phyloP scores from a whole-genome alignment of 53 echinoderm and acorn worm species.

The Echinarachnius parma region DNA sequence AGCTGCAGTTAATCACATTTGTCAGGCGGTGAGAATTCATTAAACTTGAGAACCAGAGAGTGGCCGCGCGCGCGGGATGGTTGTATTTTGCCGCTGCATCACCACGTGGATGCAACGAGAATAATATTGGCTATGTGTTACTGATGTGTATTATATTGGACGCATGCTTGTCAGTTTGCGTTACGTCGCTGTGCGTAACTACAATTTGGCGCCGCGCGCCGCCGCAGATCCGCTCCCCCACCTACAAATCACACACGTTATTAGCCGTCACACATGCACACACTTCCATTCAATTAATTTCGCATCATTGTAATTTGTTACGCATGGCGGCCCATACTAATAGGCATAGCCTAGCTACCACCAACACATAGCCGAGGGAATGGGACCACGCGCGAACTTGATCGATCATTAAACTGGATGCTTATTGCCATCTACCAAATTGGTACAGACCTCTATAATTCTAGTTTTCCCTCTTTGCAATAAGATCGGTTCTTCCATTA shows the following conservation, averaged over 20 bases:
- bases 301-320: slow-evolving; percentile 53
- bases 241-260: slow-evolving; percentile 36
- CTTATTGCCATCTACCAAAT: no score
- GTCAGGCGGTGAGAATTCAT: slow-evolving; percentile 43
- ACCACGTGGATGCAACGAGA: no score
- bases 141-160: no score
- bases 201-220: slow-evolving; percentile 5
- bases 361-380: slow-evolving; percentile 4
- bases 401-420: slow-evolving; percentile 52
- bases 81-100: no score
- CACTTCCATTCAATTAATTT: slow-evolving; percentile 53
- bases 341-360: no score
- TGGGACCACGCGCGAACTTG: slow-evolving; percentile 11
- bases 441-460: slow-evolving; percentile 27
- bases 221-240: background rate
- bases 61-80: no score
- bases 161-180: no score
- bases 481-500: slow-evolving; percentile 42
- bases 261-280: slow-evolving; percentile 35
- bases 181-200: no score
- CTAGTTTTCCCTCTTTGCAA: slow-evolving; percentile 22
- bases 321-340: slow-evolving; percentile 47
- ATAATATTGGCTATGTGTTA: no score
- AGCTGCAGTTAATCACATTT: slow-evolving; percentile 52
- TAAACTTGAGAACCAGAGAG: no score